Conservation (phyloP, 35 echinoderm and acorn worm genomes). For the Ptychodera flava region DNA sequence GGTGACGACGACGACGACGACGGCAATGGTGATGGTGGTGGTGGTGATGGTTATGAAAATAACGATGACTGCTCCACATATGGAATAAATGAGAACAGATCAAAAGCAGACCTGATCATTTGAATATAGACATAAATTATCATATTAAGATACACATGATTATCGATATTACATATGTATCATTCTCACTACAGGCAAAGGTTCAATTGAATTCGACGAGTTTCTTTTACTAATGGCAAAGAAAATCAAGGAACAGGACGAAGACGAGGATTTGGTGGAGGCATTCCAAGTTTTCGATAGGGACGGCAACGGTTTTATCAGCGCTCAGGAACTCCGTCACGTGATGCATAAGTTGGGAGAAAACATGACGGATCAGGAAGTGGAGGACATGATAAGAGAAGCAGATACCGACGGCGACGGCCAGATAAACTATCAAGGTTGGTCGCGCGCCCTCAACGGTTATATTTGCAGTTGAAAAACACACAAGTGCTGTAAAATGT, state of each 20-base stretch:
- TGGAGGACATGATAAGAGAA: neutral
- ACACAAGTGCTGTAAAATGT: no score
- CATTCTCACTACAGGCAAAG: neutral
- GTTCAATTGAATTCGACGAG: slow-evolving; percentile 22
- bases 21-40: no score
- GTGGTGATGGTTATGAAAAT: no score
- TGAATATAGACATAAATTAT: no score
- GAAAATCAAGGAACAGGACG: slow-evolving; percentile 7
- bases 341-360: neutral
- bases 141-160: no score
- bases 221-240: slow-evolving; percentile 21
- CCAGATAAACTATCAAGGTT: neutral
- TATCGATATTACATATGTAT: no score
- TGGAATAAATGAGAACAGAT: no score
- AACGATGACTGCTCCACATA: no score
- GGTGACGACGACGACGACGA: no score
- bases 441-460: no score
- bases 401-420: neutral
- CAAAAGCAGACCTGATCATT: no score
- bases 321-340: neutral
- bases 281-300: neutral
- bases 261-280: neutral
- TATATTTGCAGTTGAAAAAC: no score
- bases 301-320: neutral
- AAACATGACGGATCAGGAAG: neutral